These are phyloP conservation scores for Corythaeola cristata DNA, from an alignment of 2,113 vertebrate genomes.

Conservation along the genomic window DNA sequence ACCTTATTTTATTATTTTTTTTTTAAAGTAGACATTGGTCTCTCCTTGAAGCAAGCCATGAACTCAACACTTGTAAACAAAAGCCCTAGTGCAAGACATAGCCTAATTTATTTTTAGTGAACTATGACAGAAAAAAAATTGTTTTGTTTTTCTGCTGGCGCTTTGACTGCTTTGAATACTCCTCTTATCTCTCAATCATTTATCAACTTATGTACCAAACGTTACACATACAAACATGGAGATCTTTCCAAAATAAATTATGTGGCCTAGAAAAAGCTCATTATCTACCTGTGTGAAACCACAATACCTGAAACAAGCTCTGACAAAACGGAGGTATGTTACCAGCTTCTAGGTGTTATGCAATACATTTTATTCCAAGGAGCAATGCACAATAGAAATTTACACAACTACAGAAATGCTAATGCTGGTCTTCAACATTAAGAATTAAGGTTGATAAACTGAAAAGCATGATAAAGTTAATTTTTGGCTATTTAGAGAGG, in stretches of 20 bases:
- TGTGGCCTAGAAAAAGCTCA: not conserved
- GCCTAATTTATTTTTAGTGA: not conserved
- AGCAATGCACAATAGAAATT: not conserved
- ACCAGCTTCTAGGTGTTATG: not conserved
- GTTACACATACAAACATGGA: not conserved
- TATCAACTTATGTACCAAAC: not conserved
- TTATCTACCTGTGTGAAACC: not conserved
- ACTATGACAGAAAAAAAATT: not conserved
- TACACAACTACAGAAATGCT: not conserved
- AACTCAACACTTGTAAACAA: not conserved
- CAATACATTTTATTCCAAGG: not conserved
- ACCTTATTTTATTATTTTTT: not conserved
- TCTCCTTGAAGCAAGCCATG: not conserved
- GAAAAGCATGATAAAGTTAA: not conserved
- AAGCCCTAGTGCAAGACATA: not conserved
- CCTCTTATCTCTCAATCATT: not conserved
- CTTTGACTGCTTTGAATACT: not conserved
- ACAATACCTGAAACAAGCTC: not conserved
- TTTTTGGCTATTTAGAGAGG: not conserved
- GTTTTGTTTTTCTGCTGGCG: not conserved
- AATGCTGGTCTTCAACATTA: not conserved
- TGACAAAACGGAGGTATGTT: not conserved
- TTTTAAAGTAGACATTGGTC: not conserved
- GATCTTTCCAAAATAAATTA: not conserved
- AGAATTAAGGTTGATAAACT: not conserved